Evolutionary conservation across 2,113 vertebrate genomes (phyloP).

Genomic region (Astatotilapia flaviijosephi): DNA sequence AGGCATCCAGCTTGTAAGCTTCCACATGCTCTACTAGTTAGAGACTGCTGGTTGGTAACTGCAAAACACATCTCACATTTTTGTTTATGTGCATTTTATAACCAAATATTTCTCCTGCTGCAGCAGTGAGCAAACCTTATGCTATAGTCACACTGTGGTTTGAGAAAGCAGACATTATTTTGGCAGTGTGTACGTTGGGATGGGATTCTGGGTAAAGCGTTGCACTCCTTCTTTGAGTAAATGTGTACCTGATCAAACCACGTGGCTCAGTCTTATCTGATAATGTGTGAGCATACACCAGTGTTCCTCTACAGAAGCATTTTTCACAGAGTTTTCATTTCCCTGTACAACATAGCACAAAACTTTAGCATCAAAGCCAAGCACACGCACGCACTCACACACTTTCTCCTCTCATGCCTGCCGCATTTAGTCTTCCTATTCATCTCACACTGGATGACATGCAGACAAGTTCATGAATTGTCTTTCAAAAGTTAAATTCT

Average conservation of each 20-base stretch:
- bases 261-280: neutral
- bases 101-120: neutral
- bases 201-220: neutral
- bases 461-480: conserved; percentile 5
- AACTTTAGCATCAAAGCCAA: neutral
- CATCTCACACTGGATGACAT: neutral
- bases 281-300: neutral
- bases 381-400: neutral
- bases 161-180: neutral
- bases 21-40: neutral
- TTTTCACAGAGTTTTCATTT: neutral
- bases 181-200: neutral
- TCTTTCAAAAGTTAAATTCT: conserved; percentile 16
- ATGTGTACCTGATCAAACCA: neutral
- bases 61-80: neutral
- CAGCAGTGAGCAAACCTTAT: neutral
- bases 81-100: neutral
- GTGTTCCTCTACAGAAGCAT: neutral
- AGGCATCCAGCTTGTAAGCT: neutral
- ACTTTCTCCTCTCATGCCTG: conserved; percentile 5
- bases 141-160: neutral
- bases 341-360: neutral
- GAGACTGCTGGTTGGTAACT: neutral
- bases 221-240: neutral
- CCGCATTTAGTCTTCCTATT: neutral